These are phyloP conservation scores for Boloria selene DNA, from an alignment of 2,888 invertebrate genomes.

Conservation along the genomic window DNA sequence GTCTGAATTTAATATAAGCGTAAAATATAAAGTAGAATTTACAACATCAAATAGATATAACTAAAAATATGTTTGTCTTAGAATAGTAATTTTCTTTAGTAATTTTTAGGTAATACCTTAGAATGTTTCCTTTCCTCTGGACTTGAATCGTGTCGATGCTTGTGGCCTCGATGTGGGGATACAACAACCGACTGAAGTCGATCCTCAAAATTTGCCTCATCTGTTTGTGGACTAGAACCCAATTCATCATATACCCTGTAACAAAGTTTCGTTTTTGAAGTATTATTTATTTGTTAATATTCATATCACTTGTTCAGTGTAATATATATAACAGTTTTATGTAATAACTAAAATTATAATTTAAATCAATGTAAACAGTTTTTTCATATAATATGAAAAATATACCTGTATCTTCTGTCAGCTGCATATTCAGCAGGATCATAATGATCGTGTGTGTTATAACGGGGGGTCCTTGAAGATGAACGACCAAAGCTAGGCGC, in stretches of 20 bases:
- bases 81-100: too few relatives aligned
- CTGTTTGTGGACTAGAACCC: conserved; percentile 87
- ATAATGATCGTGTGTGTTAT: conserved; percentile 70
- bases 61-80: too few relatives aligned
- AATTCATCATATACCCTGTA: conserved; percentile 74
- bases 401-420: conserved; percentile 75
- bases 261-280: conserved; percentile 12
- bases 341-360: too few relatives aligned
- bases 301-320: too few relatives aligned
- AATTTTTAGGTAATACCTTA: conserved; percentile 51
- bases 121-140: conserved; percentile 84
- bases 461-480: conserved; percentile 69
- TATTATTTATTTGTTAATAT: background rate
- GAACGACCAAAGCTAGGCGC: conserved; percentile 71
- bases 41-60: background rate
- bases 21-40: background rate
- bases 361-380: background rate
- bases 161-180: conserved; percentile 71
- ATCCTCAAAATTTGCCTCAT: conserved; percentile 79
- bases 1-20: background rate
- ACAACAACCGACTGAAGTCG: conserved; percentile 81
- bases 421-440: conserved; percentile 76
- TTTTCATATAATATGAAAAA: conserved; percentile 1
- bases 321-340: too few relatives aligned
- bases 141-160: conserved; percentile 85